phyloP scores from a whole-genome alignment of 2,888 invertebrate genomes.

The Lordiphosa andalusiaca region DNA sequence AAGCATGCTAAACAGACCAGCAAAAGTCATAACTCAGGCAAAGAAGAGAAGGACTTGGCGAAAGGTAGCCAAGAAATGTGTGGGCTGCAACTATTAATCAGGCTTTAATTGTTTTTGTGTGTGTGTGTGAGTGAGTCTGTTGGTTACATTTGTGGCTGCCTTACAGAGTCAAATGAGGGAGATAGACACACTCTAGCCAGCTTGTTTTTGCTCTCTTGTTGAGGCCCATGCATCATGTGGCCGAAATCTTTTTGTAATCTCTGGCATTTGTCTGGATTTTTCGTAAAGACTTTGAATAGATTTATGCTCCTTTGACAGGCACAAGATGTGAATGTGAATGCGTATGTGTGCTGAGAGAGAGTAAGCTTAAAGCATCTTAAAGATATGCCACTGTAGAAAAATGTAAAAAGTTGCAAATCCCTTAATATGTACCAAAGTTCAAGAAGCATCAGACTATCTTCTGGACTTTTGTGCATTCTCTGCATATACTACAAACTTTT shows the following conservation, averaged over 20 bases:
- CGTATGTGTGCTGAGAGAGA: slow-evolving; percentile 18
- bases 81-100: slow-evolving; percentile 74
- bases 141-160: slow-evolving; percentile 43
- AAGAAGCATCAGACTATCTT: background rate
- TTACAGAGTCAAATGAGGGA: background rate
- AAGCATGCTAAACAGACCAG: slow-evolving; percentile 71
- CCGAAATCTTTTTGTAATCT: slow-evolving; percentile 76
- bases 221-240: slow-evolving; percentile 69
- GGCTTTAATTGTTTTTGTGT: slow-evolving; percentile 70
- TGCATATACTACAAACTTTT: background rate
- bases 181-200: slow-evolving; percentile 28
- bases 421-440: slow-evolving; percentile 3
- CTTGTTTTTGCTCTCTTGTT: slow-evolving; percentile 31
- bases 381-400: slow-evolving; percentile 39
- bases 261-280: slow-evolving; percentile 76
- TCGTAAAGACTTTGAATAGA: slow-evolving; percentile 75
- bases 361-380: slow-evolving; percentile 62
- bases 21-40: slow-evolving; percentile 71
- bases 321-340: slow-evolving; percentile 67
- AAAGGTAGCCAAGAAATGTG: slow-evolving; percentile 60
- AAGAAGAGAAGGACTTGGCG: slow-evolving; percentile 50
- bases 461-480: no score
- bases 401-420: slow-evolving; percentile 5
- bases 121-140: slow-evolving; percentile 32
- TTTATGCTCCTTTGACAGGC: slow-evolving; percentile 72